These are phyloP conservation scores for Diadegma fenestrale DNA, from an alignment of 2,888 invertebrate genomes.

Conservation along the genomic window DNA sequence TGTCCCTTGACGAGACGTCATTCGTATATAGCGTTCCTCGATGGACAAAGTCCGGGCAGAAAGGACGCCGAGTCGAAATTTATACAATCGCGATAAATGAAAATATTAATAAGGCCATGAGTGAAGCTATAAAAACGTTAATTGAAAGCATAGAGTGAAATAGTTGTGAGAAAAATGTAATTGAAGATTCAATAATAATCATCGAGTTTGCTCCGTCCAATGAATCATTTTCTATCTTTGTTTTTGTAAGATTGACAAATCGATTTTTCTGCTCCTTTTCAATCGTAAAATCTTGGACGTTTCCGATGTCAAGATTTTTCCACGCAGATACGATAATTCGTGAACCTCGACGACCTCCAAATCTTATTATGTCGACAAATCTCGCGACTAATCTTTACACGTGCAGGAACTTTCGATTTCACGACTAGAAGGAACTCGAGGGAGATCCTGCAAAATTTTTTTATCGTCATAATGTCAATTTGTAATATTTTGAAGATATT, in stretches of 20 bases:
- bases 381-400: not conserved
- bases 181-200: not conserved
- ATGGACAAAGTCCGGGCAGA: conserved; percentile 42
- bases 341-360: not conserved
- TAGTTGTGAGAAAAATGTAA: not conserved
- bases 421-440: not conserved
- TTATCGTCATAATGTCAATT: not conserved
- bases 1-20: conserved; percentile 29
- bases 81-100: not conserved
- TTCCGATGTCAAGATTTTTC: not conserved
- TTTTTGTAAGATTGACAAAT: not conserved
- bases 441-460: not conserved
- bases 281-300: not conserved
- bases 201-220: not conserved
- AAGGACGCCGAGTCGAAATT: conserved; percentile 34
- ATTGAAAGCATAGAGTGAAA: conserved; percentile 3
- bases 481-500: not conserved
- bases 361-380: not conserved
- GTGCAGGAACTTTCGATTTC: not conserved
- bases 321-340: not conserved
- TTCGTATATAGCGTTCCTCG: conserved; percentile 12
- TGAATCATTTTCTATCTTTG: not conserved
- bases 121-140: not conserved
- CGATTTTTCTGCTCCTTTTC: not conserved
- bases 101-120: conserved; percentile 28